Base-by-base conservation (phyloP, 2,113 vertebrate genomes). In the Anolis sagrei region DNA sequence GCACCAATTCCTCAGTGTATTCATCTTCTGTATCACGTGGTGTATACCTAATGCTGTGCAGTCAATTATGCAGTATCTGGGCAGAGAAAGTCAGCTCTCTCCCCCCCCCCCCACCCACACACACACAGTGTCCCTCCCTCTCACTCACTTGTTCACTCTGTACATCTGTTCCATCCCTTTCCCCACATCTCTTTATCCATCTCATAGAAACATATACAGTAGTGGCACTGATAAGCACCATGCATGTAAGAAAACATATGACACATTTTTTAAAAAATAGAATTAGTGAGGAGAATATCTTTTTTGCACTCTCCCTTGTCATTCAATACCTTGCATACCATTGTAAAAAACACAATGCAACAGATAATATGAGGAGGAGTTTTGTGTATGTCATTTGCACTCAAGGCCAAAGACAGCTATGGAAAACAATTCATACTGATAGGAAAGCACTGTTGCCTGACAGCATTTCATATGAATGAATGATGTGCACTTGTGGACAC, bases 51-150 rank as follows among this genome's bases (percentile, higher is more conserved):
- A 90, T 79, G 92, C 89, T 19, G 10, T 90, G 91, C 81, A 93
- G 88, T 61, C 89, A 81, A 74, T 94, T 94, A 95, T 93, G 93
- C 93, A 79, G 77, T 95, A 93, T 95, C 95, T 75, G 87, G 92
- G 94, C 92, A 96, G 93, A 94, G 91, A 93, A 96, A 93, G 25
- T 79, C 74, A 16, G 64, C 64, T 68, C 64, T 68, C 8, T 27
- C 21, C 25, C 36, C 29, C 13, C 29, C 5, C 44, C 48, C n/a
- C 23, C n/a, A 34, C 76, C 23, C 48, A 18, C 29, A 2, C 5
- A 5, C 58, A 16, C 58, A 16, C 58, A 13, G 7, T 61, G 58
- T 21, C 58, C n/a, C n/a, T n/a, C 48, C 9, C 25, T n/a, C 34
- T 58, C 25, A 36, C n/a, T 16, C n/a, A 1, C 27, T 51, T 18